Conservation (phyloP, 2,888 invertebrate species). For the Amphipoea oculea region DNA sequence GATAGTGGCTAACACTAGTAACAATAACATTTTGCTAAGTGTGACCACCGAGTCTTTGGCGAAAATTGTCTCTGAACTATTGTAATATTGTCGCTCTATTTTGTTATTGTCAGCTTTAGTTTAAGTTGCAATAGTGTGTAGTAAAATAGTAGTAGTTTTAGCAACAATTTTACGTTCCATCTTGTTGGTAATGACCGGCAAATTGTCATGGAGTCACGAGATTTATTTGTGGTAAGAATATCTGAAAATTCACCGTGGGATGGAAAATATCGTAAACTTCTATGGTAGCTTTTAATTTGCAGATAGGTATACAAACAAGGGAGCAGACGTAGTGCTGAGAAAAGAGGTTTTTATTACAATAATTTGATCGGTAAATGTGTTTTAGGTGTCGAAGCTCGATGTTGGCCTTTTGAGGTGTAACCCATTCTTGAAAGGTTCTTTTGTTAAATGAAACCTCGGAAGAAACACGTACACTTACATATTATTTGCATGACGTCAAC, state of each 20-base stretch:
- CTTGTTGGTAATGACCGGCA: conserved; percentile 12
- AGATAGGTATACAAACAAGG: too few species aligned
- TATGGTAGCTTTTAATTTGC: not conserved
- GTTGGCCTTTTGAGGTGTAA: not conserved
- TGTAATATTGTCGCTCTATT: conserved; percentile 34
- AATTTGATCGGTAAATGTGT: not conserved
- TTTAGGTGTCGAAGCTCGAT: not conserved
- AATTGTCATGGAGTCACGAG: not conserved
- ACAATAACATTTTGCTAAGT: conserved; percentile 64
- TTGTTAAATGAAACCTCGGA: conserved; percentile 8
- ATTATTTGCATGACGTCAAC: conserved; percentile 41
- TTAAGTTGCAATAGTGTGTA: conserved; percentile 1
- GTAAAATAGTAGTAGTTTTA: not conserved
- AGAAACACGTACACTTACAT: conserved; percentile 31
- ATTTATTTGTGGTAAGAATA: conserved; percentile 4
- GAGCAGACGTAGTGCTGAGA: too few species aligned
- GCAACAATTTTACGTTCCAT: conserved; percentile 13
- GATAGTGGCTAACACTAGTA: conserved; percentile 65
- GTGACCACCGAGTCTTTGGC: conserved; percentile 30
- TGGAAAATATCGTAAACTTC: not conserved
- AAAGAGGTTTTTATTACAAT: not conserved
- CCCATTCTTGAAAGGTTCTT: not conserved
- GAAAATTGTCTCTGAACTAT: conserved; percentile 44
- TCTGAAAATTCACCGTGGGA: not conserved
- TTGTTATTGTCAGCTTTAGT: conserved; percentile 22